phyloP scores from a whole-genome alignment of 2,888 invertebrate genomes.

The Calliopum simillimum region DNA sequence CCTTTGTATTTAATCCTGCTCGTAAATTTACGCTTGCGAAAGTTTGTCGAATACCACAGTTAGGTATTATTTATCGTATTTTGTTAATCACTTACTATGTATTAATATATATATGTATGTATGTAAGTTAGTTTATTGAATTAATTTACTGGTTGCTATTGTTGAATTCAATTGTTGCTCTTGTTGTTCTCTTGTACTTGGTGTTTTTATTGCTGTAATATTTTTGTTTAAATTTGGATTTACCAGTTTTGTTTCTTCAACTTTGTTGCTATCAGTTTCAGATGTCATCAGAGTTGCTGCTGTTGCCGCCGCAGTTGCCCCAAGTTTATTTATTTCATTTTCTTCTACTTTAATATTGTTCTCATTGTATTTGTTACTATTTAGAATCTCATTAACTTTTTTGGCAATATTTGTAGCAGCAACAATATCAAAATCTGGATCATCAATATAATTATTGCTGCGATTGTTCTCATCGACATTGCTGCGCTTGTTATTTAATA shows the following conservation, averaged over 20 bases:
- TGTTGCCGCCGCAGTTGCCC: background rate
- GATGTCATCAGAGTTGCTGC: background rate
- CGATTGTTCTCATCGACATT: slow-evolving; percentile 40
- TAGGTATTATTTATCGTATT: background rate
- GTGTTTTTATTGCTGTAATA: slow-evolving; percentile 8
- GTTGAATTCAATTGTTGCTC: slow-evolving; percentile 31
- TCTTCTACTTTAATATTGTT: slow-evolving; percentile 33
- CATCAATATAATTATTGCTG: slow-evolving; percentile 41
- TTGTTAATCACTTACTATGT: background rate
- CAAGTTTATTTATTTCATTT: slow-evolving; percentile 33
- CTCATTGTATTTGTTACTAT: slow-evolving; percentile 6
- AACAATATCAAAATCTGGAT: background rate
- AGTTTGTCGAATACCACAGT: no score
- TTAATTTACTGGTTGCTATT: background rate
- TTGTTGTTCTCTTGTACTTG: slow-evolving; percentile 18
- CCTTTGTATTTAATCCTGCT: no score
- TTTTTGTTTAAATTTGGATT: background rate
- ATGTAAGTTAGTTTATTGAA: background rate
- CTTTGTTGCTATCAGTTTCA: background rate
- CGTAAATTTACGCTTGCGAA: no score
- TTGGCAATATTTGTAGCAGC: slow-evolving; percentile 7
- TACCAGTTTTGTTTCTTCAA: no score
- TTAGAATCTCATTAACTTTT: slow-evolving; percentile 7
- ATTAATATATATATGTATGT: no score
- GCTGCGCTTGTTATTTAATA: slow-evolving; percentile 35